Base-by-base conservation (phyloP, 2,797 vertebrate species). In the Enteromius treurensis region DNA sequence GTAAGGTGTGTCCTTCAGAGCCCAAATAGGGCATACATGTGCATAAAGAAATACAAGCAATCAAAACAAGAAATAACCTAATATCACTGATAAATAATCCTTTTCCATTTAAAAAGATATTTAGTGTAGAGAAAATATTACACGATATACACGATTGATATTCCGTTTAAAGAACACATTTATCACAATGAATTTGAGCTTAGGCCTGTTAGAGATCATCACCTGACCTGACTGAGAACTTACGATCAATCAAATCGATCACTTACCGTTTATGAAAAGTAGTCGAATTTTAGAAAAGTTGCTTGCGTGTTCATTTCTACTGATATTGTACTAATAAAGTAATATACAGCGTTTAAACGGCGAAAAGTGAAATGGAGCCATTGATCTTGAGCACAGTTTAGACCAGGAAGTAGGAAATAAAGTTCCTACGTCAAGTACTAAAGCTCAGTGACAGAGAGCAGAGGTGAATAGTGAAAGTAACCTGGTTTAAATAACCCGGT, bases 341-440 rank as follows among this genome's bases (percentile, higher is more conserved):
- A 15, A 15, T 1, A 47, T 5, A 15, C 2, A 26, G 62, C n/a
- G 29, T 65, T 74, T 29, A 42, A 8, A 40, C 34, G 67, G 23
- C 15, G 29, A 34, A 65, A 34, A 19, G 15, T 65, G 1, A 64
- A 49, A 42, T 26, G 26, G 51, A 45, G 67, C 32, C 65, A 69
- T 21, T 53, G 15, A 53, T 14, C 71, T 42, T 29, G 17, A n/a
- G n/a, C 47, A 29, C 6, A 14, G 71, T 68, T 82, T 67, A 65
- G 10, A 82, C 60, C 80, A 82, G 80, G 80, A 82, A 82, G 71
- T 11, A 76, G 80, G 60, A 76, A 76, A 82, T 75, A 21, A 82
- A 73, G 71, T 76, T 64, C 32, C 14, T 82, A 45, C 80, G 71
- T 75, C 29, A 82, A 76, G 32, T 5, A 1, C 21, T 5, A 62